Percentiles rank a stretch among this genome's conserved stretches.
phyloP scores from a whole-genome alignment of 2,113 vertebrate genomes.

The Falcunculus frontatus region DNA sequence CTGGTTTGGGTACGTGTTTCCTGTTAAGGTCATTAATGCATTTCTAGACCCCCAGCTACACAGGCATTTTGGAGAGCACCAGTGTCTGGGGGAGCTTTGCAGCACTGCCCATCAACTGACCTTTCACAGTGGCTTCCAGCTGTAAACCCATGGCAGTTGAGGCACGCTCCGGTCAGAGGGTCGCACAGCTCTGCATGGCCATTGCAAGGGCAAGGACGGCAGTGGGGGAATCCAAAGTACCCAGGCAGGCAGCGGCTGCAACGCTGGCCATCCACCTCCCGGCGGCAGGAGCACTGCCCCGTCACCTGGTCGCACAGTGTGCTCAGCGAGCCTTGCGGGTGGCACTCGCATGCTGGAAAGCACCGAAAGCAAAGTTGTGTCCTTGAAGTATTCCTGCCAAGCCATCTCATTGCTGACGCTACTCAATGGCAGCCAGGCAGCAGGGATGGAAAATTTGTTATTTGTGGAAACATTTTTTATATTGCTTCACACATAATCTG shows the following conservation, averaged over 20 bases:
- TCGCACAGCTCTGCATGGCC: conserved; percentile 76
- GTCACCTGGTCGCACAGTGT: conserved; percentile 78
- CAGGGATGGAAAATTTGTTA: fast-evolving
- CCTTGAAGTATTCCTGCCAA: not conserved
- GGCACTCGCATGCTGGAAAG: conserved; percentile 80
- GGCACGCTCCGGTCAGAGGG: conserved; percentile 70
- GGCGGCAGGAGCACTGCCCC: conserved; percentile 80
- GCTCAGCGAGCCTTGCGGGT: conserved; percentile 74
- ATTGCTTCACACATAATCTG: not conserved
- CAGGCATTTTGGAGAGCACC: not conserved
- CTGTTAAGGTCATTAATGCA: not conserved
- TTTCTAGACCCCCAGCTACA: not conserved
- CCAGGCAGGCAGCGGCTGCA: conserved; percentile 77
- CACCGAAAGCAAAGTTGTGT: not conserved
- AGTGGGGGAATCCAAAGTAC: conserved; percentile 82
- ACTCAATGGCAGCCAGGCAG: not conserved
- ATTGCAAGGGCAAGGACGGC: conserved; percentile 78
- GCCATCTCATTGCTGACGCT: fast-evolving
- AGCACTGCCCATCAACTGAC: not conserved
- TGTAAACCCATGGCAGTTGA: conserved; percentile 70
- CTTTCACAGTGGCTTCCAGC: conserved; percentile 78
- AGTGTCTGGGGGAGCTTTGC: not conserved
- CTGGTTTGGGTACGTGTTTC: not conserved
- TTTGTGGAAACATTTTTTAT: not conserved
- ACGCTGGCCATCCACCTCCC: conserved; percentile 61